Evolutionary conservation across 2,888 invertebrate species (phyloP), one percentile per base, ranked within the genome.

Genomic region (Sceliomorpha sp.): DNA sequence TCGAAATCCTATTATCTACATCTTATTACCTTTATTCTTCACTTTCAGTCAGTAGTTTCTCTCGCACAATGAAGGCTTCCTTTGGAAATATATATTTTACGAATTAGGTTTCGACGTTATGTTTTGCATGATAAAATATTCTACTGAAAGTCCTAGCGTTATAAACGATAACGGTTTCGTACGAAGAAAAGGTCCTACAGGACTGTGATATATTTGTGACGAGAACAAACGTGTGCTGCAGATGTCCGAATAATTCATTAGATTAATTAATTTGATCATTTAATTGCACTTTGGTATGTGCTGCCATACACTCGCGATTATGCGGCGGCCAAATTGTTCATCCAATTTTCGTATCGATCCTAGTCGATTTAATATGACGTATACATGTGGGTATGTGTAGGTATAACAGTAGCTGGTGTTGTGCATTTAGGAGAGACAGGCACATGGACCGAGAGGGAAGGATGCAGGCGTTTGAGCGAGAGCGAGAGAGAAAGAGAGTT

Each of bases 231-330:
- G 60, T 44, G 51, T 12, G 14, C 29, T 26, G 17, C 32, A 39
- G 51, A 36, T 44, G 32, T 45, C 56, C 60, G 70, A 73, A 72
- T 75, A 72, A 74, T 72, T 71, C 70, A 77, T 74, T 70, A 70
- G 68, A 74, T 74, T 75, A 74, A 75, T 75, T 73, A 76, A 70
- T 66, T 70, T 44, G 59, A 71, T 70, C 60, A 53, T 63, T 63
- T 66, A 70, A 70, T 70, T 58, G 66, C 48, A 45, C 34, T 47
- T 59, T 26, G 55, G 50, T 58, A 34, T 48, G 59, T 47, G 37
- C 63, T 15, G 58, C 39, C 45, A 13, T 34, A 34, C 32, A 20
- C 10, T 44, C 51, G 51, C 68, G 53, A 70, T 56, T 62, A 68
- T 59, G 59, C 70, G 59, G 36, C 53, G 40, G 27, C 34, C 67